Evolutionary conservation across 1,140 invertebrate species (phyloP), one percentile per base, ranked within the genome.

Genomic region (Bombus superbus): DNA sequence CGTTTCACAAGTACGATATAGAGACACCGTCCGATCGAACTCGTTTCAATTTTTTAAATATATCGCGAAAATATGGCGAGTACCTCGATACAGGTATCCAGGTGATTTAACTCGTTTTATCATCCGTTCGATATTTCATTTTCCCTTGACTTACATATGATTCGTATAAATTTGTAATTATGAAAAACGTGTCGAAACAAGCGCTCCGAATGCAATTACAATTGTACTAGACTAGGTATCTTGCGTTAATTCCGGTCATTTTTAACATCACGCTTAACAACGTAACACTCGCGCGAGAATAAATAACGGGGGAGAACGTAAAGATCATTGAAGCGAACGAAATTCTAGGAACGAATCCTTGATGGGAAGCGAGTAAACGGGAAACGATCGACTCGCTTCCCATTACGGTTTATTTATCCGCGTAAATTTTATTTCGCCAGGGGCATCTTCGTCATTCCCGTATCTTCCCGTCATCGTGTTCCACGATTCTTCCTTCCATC

Each of bases 331-430:
- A 25, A 32, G 28, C 42, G 25, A 47, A 47, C 18, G 47, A 53
- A 57, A 53, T 47, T 57, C 11, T 25, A 1, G 32, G 44, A 38
- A 75, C 44, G 18, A 8, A 74, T 35, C n/a, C 22, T 35, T 35
- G 32, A 32, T 35, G 40, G n/a, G 15, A 11, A 47, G 18, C 22
- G n/a, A 22, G 9, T 32, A 32, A 74, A 74, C 32, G 25, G 2
- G 22, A 53, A 38, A 57, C 74, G 47, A 76, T 59, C 47, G 47
- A 53, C 25, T 10, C 4, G 25, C 53, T 57, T 59, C 32, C 74
- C 32, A 66, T 75, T 64, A 81, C n/a, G n/a, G 11, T 42, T 72
- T 74, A 47, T 57, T 64, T 44, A 59, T 62, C 11, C n/a, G 40
- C n/a, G 40, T 18, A 74, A 74, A 82, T 64, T 32, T 32, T 35